phyloP scores from a whole-genome alignment of 92 coral and sea anemone species.

The Anthopleura xanthogrammica region DNA sequence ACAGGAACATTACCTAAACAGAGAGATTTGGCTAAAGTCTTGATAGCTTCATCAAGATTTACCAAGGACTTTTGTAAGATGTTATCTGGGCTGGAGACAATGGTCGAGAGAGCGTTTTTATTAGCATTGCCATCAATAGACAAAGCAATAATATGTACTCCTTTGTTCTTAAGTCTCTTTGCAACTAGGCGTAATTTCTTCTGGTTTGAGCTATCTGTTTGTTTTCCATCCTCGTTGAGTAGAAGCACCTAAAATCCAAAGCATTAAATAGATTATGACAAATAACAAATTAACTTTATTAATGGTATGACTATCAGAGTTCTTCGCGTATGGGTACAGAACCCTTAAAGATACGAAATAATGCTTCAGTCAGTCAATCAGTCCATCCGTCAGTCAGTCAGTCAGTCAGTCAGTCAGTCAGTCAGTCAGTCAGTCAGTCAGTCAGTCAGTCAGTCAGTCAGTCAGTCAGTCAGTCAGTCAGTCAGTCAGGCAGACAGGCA shows the following conservation, averaged over 20 bases:
- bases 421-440: no score
- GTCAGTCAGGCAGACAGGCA: no score
- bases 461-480: no score
- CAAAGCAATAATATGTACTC: constrained; percentile 37
- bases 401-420: no score
- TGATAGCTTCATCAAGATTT: constrained; percentile 16
- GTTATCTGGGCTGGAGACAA: constrained; percentile 41
- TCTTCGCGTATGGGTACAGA: no score
- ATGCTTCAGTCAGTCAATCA: no score
- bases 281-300: no score
- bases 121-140: constrained; percentile 33
- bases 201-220: constrained; percentile 15
- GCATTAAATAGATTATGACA: background rate
- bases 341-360: no score
- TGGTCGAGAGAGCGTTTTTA: constrained; percentile 29
- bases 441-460: no score
- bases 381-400: no score
- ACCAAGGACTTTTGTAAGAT: constrained; percentile 29
- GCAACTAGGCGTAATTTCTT: constrained; percentile 29
- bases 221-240: constrained; percentile 48
- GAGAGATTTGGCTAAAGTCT: constrained; percentile 19
- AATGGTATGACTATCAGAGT: no score
- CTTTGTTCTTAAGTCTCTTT: constrained; percentile 37
- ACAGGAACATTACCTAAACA: constrained; percentile 43
- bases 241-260: constrained; percentile 8